Evolutionary conservation across 1,140 invertebrate genomes (phyloP), one percentile per base, ranked within the genome.

Genomic region (Metopolophium dirhodum): DNA sequence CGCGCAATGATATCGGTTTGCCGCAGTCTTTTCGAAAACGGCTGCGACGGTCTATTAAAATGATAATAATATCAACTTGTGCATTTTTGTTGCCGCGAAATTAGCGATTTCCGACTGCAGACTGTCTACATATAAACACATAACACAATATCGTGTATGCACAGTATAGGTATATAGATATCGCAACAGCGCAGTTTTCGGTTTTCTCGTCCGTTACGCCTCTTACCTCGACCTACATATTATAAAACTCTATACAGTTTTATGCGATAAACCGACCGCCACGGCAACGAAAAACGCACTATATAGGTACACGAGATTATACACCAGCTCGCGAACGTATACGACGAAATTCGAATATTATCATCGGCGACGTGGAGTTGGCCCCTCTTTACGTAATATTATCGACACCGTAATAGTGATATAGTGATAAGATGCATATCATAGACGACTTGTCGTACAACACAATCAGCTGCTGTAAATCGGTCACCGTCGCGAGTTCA

Each of bases 141-240:
- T n/a, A 6, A n/a, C 18, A n/a, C 18, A n/a, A n/a, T 61, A 57
- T 23, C 7, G 4, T 22, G 22, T 57, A 30, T 22, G 26, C 30
- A 30, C 11, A 30, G 14, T 30, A 61, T 30, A 14, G 26, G n/a
- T n/a, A 77, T n/a, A n/a, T 18, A 77, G 61, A 77, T 77, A 51
- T n/a, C 51, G 88, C 88, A 89, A 89, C 37, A 41, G 22, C 37
- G 30, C 45, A n/a, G 35, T 90, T 90, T 90, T 90, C 89, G 89
- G 89, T 90, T 90, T 90, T 90, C 89, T 68, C 89, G 89, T 68
- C 89, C 57, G 54, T 90, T 68, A 90, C 89, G 89, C 89, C 26
- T 90, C 89, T 90, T 68, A 90, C 89, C 89, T 90, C 89, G 89
- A 90, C 89, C 89, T 90, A 90, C 89, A 68, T 90, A 41, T 30